Base-by-base conservation (phyloP, 2,797 vertebrate genomes). In the Coreius guichenoti region DNA sequence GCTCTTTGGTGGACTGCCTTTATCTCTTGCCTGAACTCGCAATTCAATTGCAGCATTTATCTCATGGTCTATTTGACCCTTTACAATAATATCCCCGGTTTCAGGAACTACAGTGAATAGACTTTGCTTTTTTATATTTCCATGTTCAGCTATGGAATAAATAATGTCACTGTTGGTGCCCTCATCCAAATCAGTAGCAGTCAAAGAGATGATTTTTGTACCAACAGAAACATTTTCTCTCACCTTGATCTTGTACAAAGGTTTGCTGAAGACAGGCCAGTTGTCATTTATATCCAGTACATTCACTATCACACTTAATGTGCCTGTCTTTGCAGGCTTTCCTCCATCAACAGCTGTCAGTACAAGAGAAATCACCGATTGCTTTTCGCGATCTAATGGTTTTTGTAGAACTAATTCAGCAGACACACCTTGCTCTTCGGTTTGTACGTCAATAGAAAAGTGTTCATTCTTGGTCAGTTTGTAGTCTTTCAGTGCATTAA, bases 41-140 rank as follows among this genome's bases (percentile, higher is more conserved):
- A 97, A 89, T 77, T 97, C 95, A 92, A 95, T 95, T 9, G 93
- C 93, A 58, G 91, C 76, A 0, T 87, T 93, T 73, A 83, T 58
- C 76, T 92, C 92, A 56, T 86, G 83, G 78, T 92, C 89, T 11
- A 92, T 76, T 23, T 68, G 36, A 3, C 84, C 81, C 43, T 87
- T 89, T 0, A 90, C 80, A 21, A 86, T 86, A 80, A 95, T 78
- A 84, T 94, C 93, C n/a, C 94, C 95, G 2, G 33, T 93, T 4
- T 82, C 29, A 23, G 91, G n/a, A 86, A 92, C 81, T n/a, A 95
- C 45, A 29, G 14, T 19, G 8, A 92, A 91, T 51, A 88, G 84
- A 39, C 63, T 83, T 26, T 87, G 81, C 33, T 56, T 58, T 93
- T 89, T 61, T 74, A 86, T 33, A 80, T 79, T 2, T 78, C 87